Evolutionary conservation across 2,888 invertebrate species (phyloP).

Genomic region (Lapara coniferarum): DNA sequence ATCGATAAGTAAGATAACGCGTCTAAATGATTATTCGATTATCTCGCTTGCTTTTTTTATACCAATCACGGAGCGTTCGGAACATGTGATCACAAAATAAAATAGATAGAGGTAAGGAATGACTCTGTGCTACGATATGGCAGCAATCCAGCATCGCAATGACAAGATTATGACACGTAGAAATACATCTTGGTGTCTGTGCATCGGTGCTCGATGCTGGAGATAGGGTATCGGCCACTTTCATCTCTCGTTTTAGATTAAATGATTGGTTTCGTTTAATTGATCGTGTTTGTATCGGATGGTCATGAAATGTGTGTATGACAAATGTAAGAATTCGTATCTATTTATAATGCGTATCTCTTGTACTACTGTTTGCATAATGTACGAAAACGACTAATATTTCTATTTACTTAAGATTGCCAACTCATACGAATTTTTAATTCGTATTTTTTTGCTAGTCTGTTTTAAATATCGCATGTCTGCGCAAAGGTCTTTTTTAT

Average conservation of each 20-base stretch:
- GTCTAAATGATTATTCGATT: constrained; percentile 43
- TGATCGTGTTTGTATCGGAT: constrained; percentile 72
- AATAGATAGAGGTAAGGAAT: constrained; percentile 30
- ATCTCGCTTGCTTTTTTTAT: constrained; percentile 44
- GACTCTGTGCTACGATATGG: constrained; percentile 21
- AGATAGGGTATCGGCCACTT: constrained; percentile 73
- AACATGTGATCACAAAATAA: constrained; percentile 45
- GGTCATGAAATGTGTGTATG: constrained; percentile 69
- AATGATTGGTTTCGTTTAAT: constrained; percentile 79
- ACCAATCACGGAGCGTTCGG: constrained; percentile 39
- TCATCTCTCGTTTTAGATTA: constrained; percentile 78
- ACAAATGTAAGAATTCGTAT: constrained; percentile 50
- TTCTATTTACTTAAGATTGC: no score
- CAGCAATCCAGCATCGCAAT: constrained; percentile 53
- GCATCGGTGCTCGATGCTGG: constrained; percentile 48
- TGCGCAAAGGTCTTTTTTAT: no score
- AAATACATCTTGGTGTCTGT: constrained; percentile 51
- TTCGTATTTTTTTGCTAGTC: no score
- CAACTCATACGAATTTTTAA: no score
- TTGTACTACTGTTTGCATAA: not conserved
- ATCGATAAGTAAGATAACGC: constrained; percentile 46
- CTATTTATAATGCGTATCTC: constrained; percentile 38
- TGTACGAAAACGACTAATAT: not conserved
- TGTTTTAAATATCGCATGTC: no score
- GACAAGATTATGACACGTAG: constrained; percentile 67